These are phyloP conservation scores for Cydia strobilella DNA, from an alignment of 1,140 invertebrate genomes.

Conservation along the genomic window DNA sequence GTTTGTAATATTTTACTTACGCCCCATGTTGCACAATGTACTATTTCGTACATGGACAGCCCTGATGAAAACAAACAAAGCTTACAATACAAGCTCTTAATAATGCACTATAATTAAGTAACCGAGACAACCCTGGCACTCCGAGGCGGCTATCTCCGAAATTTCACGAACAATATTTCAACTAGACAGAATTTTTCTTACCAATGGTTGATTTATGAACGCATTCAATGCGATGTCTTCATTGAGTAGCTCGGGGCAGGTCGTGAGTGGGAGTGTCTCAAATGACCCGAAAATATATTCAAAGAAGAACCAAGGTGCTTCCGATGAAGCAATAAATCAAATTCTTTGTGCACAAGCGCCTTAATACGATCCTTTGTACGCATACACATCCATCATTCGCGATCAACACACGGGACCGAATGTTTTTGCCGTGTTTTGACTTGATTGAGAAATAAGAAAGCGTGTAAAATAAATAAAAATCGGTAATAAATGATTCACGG, in stretches of 20 bases:
- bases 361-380: slow-evolving; percentile 61
- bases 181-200: slow-evolving; percentile 66
- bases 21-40: too few species aligned
- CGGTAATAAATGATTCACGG: slow-evolving; percentile 16
- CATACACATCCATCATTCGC: slow-evolving; percentile 59
- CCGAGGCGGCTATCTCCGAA: slow-evolving; percentile 42
- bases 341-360: slow-evolving; percentile 61
- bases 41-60: slow-evolving; percentile 33
- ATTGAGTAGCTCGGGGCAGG: slow-evolving; percentile 65
- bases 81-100: background rate
- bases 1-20: too few species aligned
- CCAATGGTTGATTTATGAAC: slow-evolving; percentile 64
- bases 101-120: slow-evolving; percentile 11
- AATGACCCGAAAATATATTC: slow-evolving; percentile 69
- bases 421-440: slow-evolving; percentile 33
- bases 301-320: slow-evolving; percentile 47
- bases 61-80: slow-evolving; percentile 35
- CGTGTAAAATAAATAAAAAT: slow-evolving; percentile 23
- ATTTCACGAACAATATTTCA: slow-evolving; percentile 60
- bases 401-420: slow-evolving; percentile 51
- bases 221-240: slow-evolving; percentile 70
- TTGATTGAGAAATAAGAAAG: slow-evolving; percentile 25
- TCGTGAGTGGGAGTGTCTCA: slow-evolving; percentile 68
- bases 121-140: slow-evolving; percentile 26
- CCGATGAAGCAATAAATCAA: slow-evolving; percentile 73